These are phyloP conservation scores for Cnemophilus loriae DNA, from an alignment of 2,113 vertebrate species.

Conservation along the genomic window DNA sequence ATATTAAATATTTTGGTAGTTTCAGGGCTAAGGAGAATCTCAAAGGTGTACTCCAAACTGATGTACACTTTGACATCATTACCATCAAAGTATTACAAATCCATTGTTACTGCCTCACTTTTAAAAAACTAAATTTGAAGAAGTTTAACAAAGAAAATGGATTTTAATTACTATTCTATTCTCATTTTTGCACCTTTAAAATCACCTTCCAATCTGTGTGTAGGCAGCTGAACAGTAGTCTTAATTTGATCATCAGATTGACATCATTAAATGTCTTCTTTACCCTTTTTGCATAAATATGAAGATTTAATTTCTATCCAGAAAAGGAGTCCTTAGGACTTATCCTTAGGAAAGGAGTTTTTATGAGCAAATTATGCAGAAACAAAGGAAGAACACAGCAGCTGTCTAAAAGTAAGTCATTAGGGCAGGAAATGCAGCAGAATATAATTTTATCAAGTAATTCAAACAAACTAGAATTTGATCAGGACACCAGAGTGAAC, in stretches of 20 bases:
- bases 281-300: background rate
- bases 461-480: background rate
- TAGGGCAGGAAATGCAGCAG: background rate
- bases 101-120: background rate
- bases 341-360: background rate
- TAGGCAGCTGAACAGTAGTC: background rate
- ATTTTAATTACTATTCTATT: background rate
- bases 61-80: background rate
- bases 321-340: too few relatives aligned
- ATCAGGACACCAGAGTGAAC: background rate
- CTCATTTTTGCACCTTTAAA: background rate
- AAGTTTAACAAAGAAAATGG: background rate
- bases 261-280: background rate
- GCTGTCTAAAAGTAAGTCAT: background rate
- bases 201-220: background rate
- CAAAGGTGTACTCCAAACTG: background rate
- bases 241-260: background rate
- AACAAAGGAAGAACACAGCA: background rate
- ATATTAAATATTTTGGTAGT: background rate
- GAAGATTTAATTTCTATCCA: background rate
- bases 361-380: background rate
- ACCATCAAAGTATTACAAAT: background rate
- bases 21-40: background rate
- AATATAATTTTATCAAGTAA: background rate
- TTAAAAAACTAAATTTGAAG: background rate